phyloP scores from a whole-genome alignment of 2,888 invertebrate species.

The Eristalinus aeneus region DNA sequence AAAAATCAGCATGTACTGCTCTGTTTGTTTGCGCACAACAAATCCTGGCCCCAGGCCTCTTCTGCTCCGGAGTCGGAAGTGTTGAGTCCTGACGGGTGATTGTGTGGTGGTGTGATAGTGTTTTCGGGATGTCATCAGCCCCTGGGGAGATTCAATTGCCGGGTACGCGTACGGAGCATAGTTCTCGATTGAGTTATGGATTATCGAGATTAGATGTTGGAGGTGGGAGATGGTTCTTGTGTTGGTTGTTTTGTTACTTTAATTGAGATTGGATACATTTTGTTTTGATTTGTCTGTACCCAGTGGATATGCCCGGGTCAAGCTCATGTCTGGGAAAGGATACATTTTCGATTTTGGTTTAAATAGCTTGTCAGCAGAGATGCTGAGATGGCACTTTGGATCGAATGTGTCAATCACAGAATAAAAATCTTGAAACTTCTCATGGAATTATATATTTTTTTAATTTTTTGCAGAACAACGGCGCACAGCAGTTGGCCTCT shows the following conservation, averaged over 20 bases:
- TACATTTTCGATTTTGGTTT: not conserved
- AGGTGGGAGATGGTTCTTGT: constrained; percentile 1
- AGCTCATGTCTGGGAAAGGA: not conserved
- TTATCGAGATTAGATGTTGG: constrained; percentile 36
- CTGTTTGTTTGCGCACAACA: not conserved
- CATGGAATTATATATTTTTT: constrained; percentile 3
- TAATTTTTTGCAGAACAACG: constrained; percentile 88
- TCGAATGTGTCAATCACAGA: not conserved
- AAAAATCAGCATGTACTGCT: constrained; percentile 36
- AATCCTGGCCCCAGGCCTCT: not conserved
- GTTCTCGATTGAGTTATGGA: constrained; percentile 26
- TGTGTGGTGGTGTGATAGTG: not conserved
- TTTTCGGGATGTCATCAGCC: not conserved
- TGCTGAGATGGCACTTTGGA: not conserved
- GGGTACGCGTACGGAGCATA: not conserved
- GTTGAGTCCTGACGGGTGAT: not conserved
- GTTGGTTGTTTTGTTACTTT: not conserved
- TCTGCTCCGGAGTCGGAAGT: not conserved
- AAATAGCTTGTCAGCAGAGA: not conserved
- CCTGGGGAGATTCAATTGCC: not conserved
- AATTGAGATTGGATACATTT: not conserved
- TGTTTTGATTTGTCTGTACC: not conserved
- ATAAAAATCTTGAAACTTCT: not conserved
- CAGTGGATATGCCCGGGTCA: not conserved
- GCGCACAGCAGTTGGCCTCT: constrained; percentile 96